Percentiles rank a stretch among this genome's conserved stretches.
Evolutionary conservation across 2,888 invertebrate genomes (phyloP).

Genomic region (Nephrotoma guestfalica): DNA sequence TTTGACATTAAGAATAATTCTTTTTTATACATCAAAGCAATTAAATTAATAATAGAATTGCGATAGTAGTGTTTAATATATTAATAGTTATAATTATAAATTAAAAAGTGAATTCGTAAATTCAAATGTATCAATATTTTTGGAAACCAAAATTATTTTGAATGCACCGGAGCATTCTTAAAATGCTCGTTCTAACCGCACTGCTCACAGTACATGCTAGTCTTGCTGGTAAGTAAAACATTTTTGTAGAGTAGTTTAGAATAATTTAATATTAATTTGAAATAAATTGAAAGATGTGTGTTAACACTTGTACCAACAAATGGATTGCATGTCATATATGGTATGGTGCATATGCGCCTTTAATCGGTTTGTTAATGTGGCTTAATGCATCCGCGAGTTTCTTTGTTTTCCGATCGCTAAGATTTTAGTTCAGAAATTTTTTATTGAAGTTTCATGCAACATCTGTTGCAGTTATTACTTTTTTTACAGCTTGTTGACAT

Average conservation of each 20-base stretch:
- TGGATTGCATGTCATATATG: too few relatives aligned
- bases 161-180: not conserved
- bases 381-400: too few relatives aligned
- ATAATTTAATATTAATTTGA: too few relatives aligned
- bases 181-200: constrained; percentile 29
- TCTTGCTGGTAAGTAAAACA: constrained; percentile 30
- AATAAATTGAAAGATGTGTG: too few relatives aligned
- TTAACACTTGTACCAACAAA: too few relatives aligned
- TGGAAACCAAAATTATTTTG: not conserved
- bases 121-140: constrained; percentile 1
- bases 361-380: too few relatives aligned
- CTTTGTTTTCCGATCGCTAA: too few relatives aligned
- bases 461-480: too few relatives aligned
- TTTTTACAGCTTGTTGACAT: too few relatives aligned
- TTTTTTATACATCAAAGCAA: not conserved
- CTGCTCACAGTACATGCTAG: constrained; percentile 30
- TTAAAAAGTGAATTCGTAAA: not conserved
- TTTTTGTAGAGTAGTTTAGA: not conserved
- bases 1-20: not conserved
- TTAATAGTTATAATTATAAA: not conserved
- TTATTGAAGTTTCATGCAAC: too few relatives aligned
- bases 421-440: too few relatives aligned
- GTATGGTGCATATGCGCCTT: too few relatives aligned
- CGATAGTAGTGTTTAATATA: not conserved
- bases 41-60: not conserved